Evolutionary conservation across 2,888 invertebrate genomes (phyloP), one percentile per base, ranked within the genome.

Genomic region (Pelosia muscerda): DNA sequence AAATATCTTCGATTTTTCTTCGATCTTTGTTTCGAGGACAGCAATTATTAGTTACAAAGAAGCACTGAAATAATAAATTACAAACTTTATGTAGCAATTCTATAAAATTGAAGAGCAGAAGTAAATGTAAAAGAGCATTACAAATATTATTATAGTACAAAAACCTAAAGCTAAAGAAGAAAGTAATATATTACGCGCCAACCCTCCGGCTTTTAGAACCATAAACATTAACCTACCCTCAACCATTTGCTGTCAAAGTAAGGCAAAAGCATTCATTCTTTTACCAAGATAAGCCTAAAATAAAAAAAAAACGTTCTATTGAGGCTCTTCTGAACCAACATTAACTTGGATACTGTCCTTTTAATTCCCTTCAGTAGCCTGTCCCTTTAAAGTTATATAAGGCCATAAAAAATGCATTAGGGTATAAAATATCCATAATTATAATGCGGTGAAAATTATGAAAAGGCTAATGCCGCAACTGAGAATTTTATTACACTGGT

Each of bases 161-260:
- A 65, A 60, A 38, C 60, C 28, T 38, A 55, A 54, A 60, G 19
- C 55, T 23, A 54, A 60, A 60, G 42, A 22, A 34, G 23, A 38
- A 23, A 11, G 53, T 5, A 54, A 66, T 60, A 54, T 61, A 42
- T 60, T 26, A 54, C 23, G 13, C 23, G 11, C 55, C 57, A 23
- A 66, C 42, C 56, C 61, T 42, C 23, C 15, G 49, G 56, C 56
- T 57, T 59, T 57, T 56, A 28, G 26, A 57, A 38, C 60, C 49
- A 49, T 57, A 66, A 66, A 42, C 42, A 42, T 42, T 42, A 42
- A 42, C 56, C 66, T 28, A 56, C 38, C 34, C 60, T 42, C 9
- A n/a, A 42, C 56, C 56, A 62, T 66, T 66, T 61, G 61, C 55
- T 56, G 42, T 22, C 38, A 66, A 66, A 55, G 61, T 55, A 28